Evolutionary conservation across 2,113 vertebrate genomes (phyloP).

Genomic region (Hippolais icterina): DNA sequence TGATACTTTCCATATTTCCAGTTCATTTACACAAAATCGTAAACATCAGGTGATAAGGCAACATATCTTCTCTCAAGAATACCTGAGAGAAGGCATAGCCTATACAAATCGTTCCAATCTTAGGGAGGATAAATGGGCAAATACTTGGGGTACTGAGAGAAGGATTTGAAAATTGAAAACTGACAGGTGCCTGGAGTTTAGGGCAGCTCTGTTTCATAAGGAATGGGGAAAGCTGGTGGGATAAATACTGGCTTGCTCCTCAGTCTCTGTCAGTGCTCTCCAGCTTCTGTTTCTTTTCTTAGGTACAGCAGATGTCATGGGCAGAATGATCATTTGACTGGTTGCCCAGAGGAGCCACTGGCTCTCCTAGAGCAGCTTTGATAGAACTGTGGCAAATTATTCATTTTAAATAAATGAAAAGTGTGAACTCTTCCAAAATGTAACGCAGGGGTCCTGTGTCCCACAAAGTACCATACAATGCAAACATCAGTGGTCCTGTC

Average conservation of each 20-base stretch:
- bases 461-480: background rate
- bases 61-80: background rate
- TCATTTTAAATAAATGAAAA: background rate
- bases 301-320: background rate
- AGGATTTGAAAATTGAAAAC: background rate
- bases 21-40: background rate
- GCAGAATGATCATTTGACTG: background rate
- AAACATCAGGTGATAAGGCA: background rate
- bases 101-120: background rate
- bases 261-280: background rate
- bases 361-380: background rate
- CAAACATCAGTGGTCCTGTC: accelerated
- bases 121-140: background rate
- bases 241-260: background rate
- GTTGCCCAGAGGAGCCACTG: background rate
- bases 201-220: background rate
- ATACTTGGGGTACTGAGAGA: accelerated
- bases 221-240: background rate
- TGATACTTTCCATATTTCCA: slow-evolving; percentile 7
- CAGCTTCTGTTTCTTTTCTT: background rate
- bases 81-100: background rate
- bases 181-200: background rate
- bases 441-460: background rate
- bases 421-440: background rate
- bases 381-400: background rate